Evolutionary conservation across 2,888 invertebrate species (phyloP), one percentile per base, ranked within the genome.

Genomic region (Eristalis pertinax): DNA sequence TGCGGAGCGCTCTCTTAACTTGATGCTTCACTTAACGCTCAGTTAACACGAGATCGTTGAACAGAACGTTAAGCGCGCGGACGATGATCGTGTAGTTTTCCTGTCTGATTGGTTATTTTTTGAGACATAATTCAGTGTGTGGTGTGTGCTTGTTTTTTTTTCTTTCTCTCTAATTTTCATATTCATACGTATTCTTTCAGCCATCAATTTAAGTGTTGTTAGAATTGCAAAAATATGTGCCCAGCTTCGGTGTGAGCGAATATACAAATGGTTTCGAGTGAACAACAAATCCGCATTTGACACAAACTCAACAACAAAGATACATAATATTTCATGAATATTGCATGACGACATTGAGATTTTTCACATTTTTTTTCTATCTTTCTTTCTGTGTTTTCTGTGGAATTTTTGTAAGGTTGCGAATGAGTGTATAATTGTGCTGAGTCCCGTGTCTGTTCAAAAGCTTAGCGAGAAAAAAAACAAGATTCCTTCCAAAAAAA

Each of bases 11-110:
- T 70, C 85, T 86, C 85, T 82, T 86, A 74, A 86, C 58, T 62
- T 19, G 35, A 73, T 50, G 67, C 43, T 64, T 56, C 50, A 50
- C 62, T 63, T 50, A 32, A 43, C 19, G 50, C 72, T 82, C 73
- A 82, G 85, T 86, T 78, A 78, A 77, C 69, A 73, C 78, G 74
- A 82, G 85, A 86, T 82, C 77, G 78, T 82, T 69, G 78, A 77
- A 41, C 70, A 82, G 78, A 77, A 82, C 82, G 82, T 65, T 26
- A 69, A 67, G 62, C 77, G 62, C 77, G 78, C 82, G 85, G 82
- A 78, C 60, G 67, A 58, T 77, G 35, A 43, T 85, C 11, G 77
- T 73, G 56, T 41, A 13, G 79, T 68, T 73, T 68, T 60, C 19
- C 50, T 50, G 50, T 50, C 50, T 8, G 7, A 50, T 50, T 50